Evolutionary conservation across 2,797 vertebrate species (phyloP).

Genomic region (Danio choprae): DNA sequence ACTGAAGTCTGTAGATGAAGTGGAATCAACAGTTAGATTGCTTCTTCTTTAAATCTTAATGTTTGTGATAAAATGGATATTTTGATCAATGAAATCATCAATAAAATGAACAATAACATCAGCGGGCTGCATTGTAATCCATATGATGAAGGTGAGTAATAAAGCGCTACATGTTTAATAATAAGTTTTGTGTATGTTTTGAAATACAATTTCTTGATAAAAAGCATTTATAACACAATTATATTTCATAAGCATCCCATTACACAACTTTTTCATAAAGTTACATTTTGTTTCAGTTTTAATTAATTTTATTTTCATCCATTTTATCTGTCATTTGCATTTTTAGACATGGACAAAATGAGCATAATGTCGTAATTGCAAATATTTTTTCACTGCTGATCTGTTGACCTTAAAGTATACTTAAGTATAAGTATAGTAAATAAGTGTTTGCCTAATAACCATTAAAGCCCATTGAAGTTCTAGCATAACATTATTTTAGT

Average conservation of each 20-base stretch:
- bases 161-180: not conserved
- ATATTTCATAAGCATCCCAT: too few relatives aligned
- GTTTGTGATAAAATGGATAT: constrained; percentile 97
- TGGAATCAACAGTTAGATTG: constrained; percentile 52
- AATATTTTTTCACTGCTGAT: not conserved
- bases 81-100: constrained; percentile 97
- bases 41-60: constrained; percentile 83
- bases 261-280: too few relatives aligned
- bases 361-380: too few relatives aligned
- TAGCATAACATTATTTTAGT: not conserved
- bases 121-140: constrained; percentile 91
- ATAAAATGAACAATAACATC: constrained; percentile 99
- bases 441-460: not conserved
- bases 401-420: not conserved
- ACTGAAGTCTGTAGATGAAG: not conserved
- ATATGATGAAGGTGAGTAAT: constrained; percentile 45
- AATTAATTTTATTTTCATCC: too few relatives aligned
- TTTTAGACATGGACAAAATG: not conserved
- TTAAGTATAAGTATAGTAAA: not conserved
- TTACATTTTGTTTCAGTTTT: too few relatives aligned
- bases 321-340: not conserved
- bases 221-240: too few relatives aligned
- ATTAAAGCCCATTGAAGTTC: not conserved
- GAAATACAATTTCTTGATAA: too few relatives aligned
- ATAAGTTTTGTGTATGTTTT: too few relatives aligned